Evolutionary conservation across 2,888 invertebrate species (phyloP).

Genomic region (Chymomyza procnemis): DNA sequence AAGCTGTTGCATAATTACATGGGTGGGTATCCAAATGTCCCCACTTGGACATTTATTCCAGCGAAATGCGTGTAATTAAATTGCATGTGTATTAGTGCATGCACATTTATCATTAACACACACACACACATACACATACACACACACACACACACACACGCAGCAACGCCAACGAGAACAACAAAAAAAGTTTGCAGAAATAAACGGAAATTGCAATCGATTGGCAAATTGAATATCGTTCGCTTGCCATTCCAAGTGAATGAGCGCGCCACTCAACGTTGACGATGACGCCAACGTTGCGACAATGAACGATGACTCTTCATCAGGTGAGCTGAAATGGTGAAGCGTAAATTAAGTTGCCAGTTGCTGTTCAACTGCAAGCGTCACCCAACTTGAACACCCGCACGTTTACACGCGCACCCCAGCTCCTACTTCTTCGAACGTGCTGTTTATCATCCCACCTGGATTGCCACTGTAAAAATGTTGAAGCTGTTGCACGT

Average conservation of each 20-base stretch:
- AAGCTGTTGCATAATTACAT: conserved; percentile 68
- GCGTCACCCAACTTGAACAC: conserved; percentile 16
- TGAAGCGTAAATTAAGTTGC: conserved; percentile 54
- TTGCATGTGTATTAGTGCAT: conserved; percentile 32
- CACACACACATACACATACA: no score
- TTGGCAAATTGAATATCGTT: conserved; percentile 47
- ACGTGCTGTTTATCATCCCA: conserved; percentile 9
- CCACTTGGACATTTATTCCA: neutral
- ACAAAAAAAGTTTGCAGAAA: neutral
- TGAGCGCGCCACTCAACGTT: conserved; percentile 50
- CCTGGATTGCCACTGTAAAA: conserved; percentile 24
- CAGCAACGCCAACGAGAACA: neutral
- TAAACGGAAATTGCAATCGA: conserved; percentile 60
- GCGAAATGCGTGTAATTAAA: conserved; percentile 45
- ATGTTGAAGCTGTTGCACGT: conserved; percentile 64
- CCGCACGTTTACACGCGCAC: neutral
- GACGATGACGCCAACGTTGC: conserved; percentile 16
- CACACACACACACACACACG: no score
- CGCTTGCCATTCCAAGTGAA: conserved; percentile 56
- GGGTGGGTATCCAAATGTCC: conserved; percentile 2
- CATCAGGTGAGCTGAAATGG: conserved; percentile 47
- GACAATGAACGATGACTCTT: neutral
- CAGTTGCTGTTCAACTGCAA: conserved; percentile 51
- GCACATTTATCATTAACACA: conserved; percentile 29
- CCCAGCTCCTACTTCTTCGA: neutral